Evolutionary conservation across 2,888 invertebrate species (phyloP).

Genomic region (Patella caerulea): DNA sequence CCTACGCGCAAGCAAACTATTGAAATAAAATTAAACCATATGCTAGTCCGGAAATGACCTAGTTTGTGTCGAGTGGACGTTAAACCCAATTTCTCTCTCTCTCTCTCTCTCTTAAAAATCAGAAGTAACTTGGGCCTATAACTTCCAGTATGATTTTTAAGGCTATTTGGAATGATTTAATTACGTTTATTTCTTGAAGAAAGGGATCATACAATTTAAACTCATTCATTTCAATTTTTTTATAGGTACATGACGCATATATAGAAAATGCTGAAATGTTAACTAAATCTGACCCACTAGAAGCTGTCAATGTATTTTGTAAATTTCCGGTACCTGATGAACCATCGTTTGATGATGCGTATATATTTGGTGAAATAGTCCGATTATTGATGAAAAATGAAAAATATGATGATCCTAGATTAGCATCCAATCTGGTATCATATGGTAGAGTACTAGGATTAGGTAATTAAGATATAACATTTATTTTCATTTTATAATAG

Average conservation of each 20-base stretch:
- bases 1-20: too few relatives aligned
- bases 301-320: slow-evolving; percentile 68
- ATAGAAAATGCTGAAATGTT: slow-evolving; percentile 69
- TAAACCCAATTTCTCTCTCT: too few relatives aligned
- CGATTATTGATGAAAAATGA: slow-evolving; percentile 68
- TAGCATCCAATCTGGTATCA: slow-evolving; percentile 65
- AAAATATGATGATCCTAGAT: slow-evolving; percentile 67
- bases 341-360: slow-evolving; percentile 70
- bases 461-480: slow-evolving; percentile 47
- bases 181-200: too few relatives aligned
- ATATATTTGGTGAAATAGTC: slow-evolving; percentile 69
- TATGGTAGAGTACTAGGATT: slow-evolving; percentile 67
- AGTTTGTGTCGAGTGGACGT: too few relatives aligned
- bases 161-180: too few relatives aligned
- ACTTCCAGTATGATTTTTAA: too few relatives aligned
- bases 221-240: background rate
- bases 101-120: too few relatives aligned
- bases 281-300: slow-evolving; percentile 61
- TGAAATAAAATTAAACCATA: too few relatives aligned
- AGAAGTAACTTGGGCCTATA: too few relatives aligned
- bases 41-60: too few relatives aligned
- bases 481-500: too few relatives aligned
- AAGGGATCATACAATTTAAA: too few relatives aligned
- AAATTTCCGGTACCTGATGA: slow-evolving; percentile 67
- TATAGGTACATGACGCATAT: slow-evolving; percentile 69